A percentile compares a stretch with the other conserved stretches of the same genome.
phyloP scores from a whole-genome alignment of 2,888 invertebrate genomes.

The Epiperipatus broadwayi region DNA sequence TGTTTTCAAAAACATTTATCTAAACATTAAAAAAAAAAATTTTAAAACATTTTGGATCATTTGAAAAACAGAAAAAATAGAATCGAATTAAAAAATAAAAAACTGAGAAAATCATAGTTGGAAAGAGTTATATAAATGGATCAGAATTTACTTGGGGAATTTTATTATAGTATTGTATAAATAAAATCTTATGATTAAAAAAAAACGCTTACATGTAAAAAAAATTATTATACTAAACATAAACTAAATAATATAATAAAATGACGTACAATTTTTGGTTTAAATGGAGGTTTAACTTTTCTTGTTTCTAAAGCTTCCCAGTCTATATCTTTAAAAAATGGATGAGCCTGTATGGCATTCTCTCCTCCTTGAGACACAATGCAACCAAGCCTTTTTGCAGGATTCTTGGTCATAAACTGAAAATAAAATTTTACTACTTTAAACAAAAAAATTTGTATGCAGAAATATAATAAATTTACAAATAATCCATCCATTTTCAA shows the following conservation, averaged over 20 bases:
- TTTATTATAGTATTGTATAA: too few species aligned
- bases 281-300: slow-evolving; percentile 86
- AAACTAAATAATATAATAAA: background rate
- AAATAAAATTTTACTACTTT: too few species aligned
- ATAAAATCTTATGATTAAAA: background rate
- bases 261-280: slow-evolving; percentile 76
- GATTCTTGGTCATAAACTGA: slow-evolving; percentile 93
- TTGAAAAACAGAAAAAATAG: too few species aligned
- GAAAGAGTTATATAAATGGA: slow-evolving; percentile 1
- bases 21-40: too few species aligned
- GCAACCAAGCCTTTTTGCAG: slow-evolving; percentile 80
- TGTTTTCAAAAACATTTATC: too few species aligned
- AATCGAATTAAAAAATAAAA: too few species aligned
- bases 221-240: too few species aligned
- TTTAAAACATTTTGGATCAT: too few species aligned
- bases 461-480: slow-evolving; percentile 8
- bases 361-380: slow-evolving; percentile 65
- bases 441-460: slow-evolving; percentile 1
- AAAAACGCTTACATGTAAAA: too few species aligned
- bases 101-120: too few species aligned
- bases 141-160: background rate
- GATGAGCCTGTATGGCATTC: slow-evolving; percentile 61
- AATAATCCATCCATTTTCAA: too few species aligned
- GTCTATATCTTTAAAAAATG: slow-evolving; percentile 67
- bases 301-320: slow-evolving; percentile 83